Evolutionary conservation across 2,113 vertebrate genomes (phyloP).

Genomic region (Pygoscelis adeliae): DNA sequence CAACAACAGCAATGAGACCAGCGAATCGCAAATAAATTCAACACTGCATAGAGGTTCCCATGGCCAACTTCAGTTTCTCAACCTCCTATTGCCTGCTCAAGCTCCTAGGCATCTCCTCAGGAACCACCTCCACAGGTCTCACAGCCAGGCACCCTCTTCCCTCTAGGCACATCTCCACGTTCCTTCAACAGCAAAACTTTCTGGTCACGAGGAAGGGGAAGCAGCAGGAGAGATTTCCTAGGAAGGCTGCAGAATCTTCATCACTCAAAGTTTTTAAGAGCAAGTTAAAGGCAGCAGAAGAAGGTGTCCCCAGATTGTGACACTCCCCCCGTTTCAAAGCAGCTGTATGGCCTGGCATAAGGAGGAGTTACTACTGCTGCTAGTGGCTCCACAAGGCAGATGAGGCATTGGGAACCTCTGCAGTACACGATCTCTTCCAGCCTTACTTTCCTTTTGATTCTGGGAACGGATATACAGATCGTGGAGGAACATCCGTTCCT

Average conservation of each 20-base stretch:
- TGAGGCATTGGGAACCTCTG: neutral
- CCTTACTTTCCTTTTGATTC: neutral
- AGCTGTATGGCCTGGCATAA: neutral
- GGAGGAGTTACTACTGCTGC: neutral
- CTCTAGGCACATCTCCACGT: accelerated
- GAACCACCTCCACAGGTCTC: neutral
- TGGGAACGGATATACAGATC: neutral
- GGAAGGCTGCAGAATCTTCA: neutral
- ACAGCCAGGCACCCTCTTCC: neutral
- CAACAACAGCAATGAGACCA: neutral
- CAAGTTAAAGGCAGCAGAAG: neutral
- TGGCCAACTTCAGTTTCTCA: neutral
- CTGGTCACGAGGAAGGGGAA: neutral
- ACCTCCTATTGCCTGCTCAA: neutral
- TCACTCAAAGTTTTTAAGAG: neutral
- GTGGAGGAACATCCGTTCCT: neutral
- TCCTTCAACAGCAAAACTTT: neutral
- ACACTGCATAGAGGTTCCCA: neutral
- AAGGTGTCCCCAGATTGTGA: neutral
- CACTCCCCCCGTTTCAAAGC: neutral
- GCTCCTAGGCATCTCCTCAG: neutral
- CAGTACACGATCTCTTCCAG: accelerated
- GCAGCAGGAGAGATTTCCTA: neutral
- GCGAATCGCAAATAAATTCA: neutral
- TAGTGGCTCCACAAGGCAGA: neutral